phyloP scores from a whole-genome alignment of 2,797 vertebrate species.

The Erithacus rubecula region DNA sequence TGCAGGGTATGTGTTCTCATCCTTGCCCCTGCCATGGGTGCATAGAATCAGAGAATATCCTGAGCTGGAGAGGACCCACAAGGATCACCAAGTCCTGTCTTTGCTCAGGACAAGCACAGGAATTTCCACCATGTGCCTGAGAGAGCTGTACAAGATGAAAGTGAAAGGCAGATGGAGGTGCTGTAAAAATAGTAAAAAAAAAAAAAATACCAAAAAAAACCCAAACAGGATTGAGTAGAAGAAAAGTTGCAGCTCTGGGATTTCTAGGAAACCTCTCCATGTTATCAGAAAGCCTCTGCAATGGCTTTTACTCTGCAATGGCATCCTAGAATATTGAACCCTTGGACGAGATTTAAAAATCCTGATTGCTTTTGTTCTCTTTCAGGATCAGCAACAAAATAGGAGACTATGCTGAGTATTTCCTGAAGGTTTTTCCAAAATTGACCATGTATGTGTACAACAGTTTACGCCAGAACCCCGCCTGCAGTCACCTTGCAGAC shows the following conservation, averaged over 20 bases:
- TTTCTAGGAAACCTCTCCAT: not conserved
- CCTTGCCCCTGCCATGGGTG: not conserved
- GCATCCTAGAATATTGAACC: not conserved
- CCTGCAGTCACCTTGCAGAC: not conserved
- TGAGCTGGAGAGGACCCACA: not conserved
- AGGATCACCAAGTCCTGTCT: not conserved
- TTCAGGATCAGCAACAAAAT: conserved; percentile 61
- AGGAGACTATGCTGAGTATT: conserved; percentile 60
- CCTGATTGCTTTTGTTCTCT: conserved; percentile 7
- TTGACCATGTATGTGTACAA: conserved; percentile 67
- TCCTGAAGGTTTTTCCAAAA: conserved; percentile 66
- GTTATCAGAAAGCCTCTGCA: not conserved
- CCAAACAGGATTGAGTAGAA: not conserved
- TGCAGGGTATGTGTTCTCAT: not conserved
- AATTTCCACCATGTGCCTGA: not conserved
- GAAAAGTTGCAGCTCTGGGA: not conserved
- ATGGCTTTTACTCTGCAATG: not conserved
- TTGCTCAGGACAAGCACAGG: not conserved
- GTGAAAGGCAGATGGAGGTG: not conserved
- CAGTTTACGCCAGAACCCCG: conserved; percentile 23
- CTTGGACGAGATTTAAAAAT: not conserved
- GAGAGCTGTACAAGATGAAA: not conserved
- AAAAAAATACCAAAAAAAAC: not conserved
- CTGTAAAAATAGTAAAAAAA: not conserved
- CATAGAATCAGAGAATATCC: not conserved